A percentile compares a stretch with the other conserved stretches of the same genome.
Evolutionary conservation across 23 tunicate genomes (phyloP).

Genomic region (Styela plicata): DNA sequence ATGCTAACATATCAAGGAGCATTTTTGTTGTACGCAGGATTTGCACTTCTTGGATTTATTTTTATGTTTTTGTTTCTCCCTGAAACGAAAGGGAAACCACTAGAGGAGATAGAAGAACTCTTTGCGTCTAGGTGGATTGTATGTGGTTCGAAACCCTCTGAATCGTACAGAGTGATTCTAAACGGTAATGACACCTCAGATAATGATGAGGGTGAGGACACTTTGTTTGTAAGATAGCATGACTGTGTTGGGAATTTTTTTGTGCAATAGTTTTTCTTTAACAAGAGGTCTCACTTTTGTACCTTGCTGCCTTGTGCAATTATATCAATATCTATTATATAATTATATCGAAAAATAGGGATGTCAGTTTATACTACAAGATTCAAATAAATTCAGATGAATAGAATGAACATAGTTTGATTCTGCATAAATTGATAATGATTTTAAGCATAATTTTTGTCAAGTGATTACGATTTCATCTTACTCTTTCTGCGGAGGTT

Average conservation of each 20-base stretch:
- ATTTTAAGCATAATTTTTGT: too few species aligned
- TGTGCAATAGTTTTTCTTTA: too few species aligned
- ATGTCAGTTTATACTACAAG: too few species aligned
- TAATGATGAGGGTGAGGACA: conserved; percentile 36
- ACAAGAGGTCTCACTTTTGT: too few species aligned
- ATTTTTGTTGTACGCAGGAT: conserved; percentile 65
- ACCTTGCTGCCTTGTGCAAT: too few species aligned
- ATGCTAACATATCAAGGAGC: conserved; percentile 77
- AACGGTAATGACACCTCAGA: conserved; percentile 19
- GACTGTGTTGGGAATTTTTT: neutral
- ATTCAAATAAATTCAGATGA: too few species aligned
- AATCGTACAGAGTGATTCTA: conserved; percentile 39
- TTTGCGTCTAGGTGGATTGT: conserved; percentile 63
- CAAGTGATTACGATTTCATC: too few species aligned
- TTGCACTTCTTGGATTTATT: conserved; percentile 58
- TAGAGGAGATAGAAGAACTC: conserved; percentile 69
- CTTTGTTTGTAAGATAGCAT: conserved; percentile 14
- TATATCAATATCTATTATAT: too few species aligned
- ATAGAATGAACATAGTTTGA: too few species aligned
- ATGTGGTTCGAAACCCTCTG: conserved; percentile 36
- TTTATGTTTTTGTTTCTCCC: conserved; percentile 79
- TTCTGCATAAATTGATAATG: too few species aligned
- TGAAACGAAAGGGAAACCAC: conserved; percentile 91
- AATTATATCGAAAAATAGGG: too few species aligned
- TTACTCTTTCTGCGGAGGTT: too few species aligned